These are phyloP conservation scores for Petroica traversi DNA, from an alignment of 2,113 vertebrate species.

Conservation along the genomic window DNA sequence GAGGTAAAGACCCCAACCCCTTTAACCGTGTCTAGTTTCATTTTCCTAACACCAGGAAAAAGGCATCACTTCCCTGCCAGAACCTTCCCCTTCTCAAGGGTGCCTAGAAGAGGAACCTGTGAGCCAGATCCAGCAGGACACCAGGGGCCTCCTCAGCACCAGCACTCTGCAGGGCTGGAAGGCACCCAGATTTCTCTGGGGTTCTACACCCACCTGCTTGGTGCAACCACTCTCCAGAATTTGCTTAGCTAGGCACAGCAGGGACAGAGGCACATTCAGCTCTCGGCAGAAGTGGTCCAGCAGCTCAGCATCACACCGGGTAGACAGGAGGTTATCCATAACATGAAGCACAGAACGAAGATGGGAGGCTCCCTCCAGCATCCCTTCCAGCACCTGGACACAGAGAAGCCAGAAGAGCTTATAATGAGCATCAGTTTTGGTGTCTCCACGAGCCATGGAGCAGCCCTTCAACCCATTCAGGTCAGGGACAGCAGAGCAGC, in stretches of 20 bases:
- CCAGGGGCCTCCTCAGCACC: background rate
- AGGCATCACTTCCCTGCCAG: background rate
- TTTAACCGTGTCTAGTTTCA: too few relatives aligned
- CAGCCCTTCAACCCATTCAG: background rate
- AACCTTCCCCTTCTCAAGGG: background rate
- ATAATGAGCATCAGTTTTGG: background rate
- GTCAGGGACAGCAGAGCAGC: background rate
- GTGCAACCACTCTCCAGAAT: conserved; percentile 67
- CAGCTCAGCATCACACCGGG: conserved; percentile 65
- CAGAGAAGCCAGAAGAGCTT: background rate
- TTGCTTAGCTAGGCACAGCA: conserved; percentile 75
- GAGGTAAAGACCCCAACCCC: too few relatives aligned
- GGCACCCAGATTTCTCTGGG: background rate
- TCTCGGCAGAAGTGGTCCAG: conserved; percentile 69
- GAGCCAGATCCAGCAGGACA: background rate
- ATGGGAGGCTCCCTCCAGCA: conserved; percentile 70
- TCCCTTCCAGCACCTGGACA: conserved; percentile 77
- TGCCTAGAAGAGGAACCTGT: background rate
- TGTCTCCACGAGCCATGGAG: background rate
- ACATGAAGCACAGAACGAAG: conserved; percentile 77
- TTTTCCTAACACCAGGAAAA: too few relatives aligned
- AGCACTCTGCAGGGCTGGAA: background rate
- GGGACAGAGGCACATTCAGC: conserved; percentile 75
- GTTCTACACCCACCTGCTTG: conserved; percentile 72
- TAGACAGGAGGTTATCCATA: conserved; percentile 77